phyloP scores from a whole-genome alignment of 92 coral and sea anemone species.

The Umimayanthus kanabou region DNA sequence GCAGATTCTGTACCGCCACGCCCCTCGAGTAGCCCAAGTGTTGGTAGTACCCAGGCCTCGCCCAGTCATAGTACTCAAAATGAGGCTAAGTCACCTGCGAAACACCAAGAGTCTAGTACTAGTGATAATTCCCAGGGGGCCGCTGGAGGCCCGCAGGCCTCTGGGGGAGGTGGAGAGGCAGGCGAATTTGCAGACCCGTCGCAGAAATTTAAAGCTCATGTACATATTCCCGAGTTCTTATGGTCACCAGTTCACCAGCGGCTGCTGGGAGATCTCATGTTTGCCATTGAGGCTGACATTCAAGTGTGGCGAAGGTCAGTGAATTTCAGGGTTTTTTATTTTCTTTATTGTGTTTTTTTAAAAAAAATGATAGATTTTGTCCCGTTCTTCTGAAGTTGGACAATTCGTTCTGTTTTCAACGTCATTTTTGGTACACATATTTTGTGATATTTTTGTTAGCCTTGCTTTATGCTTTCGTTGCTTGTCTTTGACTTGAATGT shows the following conservation, averaged over 20 bases:
- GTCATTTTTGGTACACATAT: too few relatives aligned
- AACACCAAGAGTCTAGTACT: background rate
- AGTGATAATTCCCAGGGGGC: conserved; percentile 3
- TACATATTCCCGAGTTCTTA: conserved; percentile 90
- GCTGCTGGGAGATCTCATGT: conserved; percentile 87
- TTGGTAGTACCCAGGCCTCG: conserved; percentile 47
- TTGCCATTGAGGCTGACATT: conserved; percentile 94
- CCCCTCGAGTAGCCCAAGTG: background rate
- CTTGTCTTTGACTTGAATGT: background rate
- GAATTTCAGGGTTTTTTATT: too few relatives aligned
- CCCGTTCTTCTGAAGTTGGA: too few relatives aligned
- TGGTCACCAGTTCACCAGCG: conserved; percentile 99
- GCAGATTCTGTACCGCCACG: background rate
- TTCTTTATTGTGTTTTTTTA: background rate
- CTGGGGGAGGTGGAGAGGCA: conserved; percentile 45
- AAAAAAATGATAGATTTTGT: too few relatives aligned
- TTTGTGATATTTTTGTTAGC: background rate
- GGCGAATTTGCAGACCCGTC: conserved; percentile 55
- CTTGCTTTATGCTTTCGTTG: background rate
- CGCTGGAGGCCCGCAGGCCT: background rate
- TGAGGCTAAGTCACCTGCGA: background rate
- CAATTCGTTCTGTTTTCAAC: too few relatives aligned
- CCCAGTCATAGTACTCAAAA: background rate
- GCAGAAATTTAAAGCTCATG: conserved; percentile 69
- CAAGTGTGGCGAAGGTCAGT: conserved; percentile 98